A percentile compares a stretch with the other conserved stretches of the same genome.
phyloP scores from a whole-genome alignment of 2,113 vertebrate species.

The Leucopsar rothschildi region DNA sequence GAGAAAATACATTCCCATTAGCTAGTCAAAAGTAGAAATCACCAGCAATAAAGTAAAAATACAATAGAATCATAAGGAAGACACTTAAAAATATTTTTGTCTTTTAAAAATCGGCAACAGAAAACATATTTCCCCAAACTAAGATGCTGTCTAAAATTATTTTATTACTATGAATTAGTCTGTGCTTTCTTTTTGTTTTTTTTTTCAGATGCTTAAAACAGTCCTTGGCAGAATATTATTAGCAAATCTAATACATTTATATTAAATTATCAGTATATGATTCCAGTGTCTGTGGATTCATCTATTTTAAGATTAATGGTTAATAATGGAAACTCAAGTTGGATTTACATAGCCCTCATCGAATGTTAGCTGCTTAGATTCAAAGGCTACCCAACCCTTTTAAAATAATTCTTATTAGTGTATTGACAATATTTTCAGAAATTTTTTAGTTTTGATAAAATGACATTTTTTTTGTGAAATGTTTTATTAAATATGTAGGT shows the following conservation, averaged over 20 bases:
- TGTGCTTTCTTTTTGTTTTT: background rate
- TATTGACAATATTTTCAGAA: background rate
- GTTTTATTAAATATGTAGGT: background rate
- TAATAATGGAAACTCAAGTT: conserved; percentile 1
- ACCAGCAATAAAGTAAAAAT: conserved; percentile 62
- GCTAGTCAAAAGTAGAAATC: conserved; percentile 74
- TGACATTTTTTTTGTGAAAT: background rate
- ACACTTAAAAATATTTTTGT: conserved; percentile 59
- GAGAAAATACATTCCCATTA: conserved; percentile 81
- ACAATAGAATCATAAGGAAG: conserved; percentile 52
- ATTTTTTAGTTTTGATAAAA: background rate
- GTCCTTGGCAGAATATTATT: background rate
- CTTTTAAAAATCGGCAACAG: conserved; percentile 40
- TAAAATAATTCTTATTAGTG: background rate
- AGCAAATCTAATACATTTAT: background rate
- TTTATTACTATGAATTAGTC: background rate
- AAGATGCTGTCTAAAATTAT: background rate
- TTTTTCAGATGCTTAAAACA: background rate
- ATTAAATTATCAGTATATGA: conserved; percentile 7
- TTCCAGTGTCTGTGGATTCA: conserved; percentile 5
- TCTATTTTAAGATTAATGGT: conserved; percentile 13
- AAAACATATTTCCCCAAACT: conserved; percentile 7
- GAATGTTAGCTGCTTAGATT: background rate
- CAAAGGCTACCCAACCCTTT: background rate
- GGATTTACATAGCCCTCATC: background rate